phyloP scores from a whole-genome alignment of 2,113 vertebrate species.

The Morone saxatilis region DNA sequence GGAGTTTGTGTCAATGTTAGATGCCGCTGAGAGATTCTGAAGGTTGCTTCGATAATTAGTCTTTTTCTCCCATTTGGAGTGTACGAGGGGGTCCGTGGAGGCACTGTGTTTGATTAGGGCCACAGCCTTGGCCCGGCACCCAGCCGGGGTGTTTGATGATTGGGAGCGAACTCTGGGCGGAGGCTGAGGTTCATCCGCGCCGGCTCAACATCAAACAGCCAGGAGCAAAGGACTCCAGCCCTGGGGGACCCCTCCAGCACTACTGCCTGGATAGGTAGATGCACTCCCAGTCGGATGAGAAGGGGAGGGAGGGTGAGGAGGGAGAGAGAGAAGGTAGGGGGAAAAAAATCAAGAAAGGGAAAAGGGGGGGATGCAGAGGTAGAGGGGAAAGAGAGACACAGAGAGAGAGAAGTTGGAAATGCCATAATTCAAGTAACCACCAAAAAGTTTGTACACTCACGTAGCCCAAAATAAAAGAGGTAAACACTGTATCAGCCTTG shows the following conservation, averaged over 20 bases:
- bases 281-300: slow-evolving; percentile 55
- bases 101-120: slow-evolving; percentile 76
- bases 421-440: not conserved
- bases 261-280: slow-evolving; percentile 72
- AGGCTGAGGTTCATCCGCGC: slow-evolving; percentile 73
- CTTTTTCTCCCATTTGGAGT: slow-evolving; percentile 65
- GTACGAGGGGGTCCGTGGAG: slow-evolving; percentile 54
- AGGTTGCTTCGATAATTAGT: slow-evolving; percentile 76
- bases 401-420: slow-evolving; percentile 7
- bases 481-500: not conserved
- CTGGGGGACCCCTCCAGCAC: slow-evolving; percentile 74
- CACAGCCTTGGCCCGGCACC: slow-evolving; percentile 78
- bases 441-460: not conserved
- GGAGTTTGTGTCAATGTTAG: slow-evolving; percentile 61
- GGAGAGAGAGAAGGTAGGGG: not conserved
- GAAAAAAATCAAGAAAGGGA: slow-evolving; percentile 2
- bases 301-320: not conserved
- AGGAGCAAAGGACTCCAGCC: slow-evolving; percentile 75
- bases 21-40: slow-evolving; percentile 67
- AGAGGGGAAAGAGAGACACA: not conserved
- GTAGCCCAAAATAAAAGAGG: not conserved
- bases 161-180: slow-evolving; percentile 66
- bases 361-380: not conserved
- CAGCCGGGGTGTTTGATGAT: slow-evolving; percentile 79
- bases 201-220: slow-evolving; percentile 82